A percentile compares a stretch with the other conserved stretches of the same genome.
Evolutionary conservation across 2,113 vertebrate species (phyloP).

Genomic region (Boleophthalmus pectinirostris): DNA sequence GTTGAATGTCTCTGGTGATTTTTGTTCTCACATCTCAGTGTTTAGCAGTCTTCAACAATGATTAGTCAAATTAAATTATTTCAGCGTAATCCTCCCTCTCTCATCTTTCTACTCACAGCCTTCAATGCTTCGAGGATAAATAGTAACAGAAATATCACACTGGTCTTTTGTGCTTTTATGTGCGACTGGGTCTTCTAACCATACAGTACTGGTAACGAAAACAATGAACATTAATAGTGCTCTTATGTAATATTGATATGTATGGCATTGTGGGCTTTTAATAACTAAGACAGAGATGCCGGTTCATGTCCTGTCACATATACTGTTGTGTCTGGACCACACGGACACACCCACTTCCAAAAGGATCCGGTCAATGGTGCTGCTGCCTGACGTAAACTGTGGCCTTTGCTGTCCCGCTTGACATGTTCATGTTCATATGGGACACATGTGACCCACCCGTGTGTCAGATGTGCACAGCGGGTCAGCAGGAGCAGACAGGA

Average conservation of each 20-base stretch:
- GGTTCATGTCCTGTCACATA: conserved; percentile 30
- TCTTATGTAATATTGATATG: conserved; percentile 10
- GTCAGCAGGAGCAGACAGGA: neutral
- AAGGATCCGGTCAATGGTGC: neutral
- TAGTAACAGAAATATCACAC: conserved; percentile 19
- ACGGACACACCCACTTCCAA: neutral
- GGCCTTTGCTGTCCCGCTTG: neutral
- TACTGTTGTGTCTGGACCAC: neutral
- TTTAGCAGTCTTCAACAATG: neutral
- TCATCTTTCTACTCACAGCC: neutral
- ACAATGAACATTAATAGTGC: conserved; percentile 12
- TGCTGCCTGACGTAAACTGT: neutral
- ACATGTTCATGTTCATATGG: neutral
- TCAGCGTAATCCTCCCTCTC: neutral
- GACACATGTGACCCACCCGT: neutral
- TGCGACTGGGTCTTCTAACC: conserved; percentile 19
- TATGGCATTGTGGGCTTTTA: conserved; percentile 15
- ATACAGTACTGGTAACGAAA: conserved; percentile 4
- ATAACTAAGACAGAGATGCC: conserved; percentile 11
- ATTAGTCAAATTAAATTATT: neutral
- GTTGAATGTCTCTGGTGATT: neutral
- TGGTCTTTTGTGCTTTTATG: conserved; percentile 18
- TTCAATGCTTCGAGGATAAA: conserved; percentile 21
- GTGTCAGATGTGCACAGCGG: neutral
- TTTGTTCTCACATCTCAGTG: neutral